Evolutionary conservation across 2,797 vertebrate species (phyloP).

Genomic region (Lepus townsendii): DNA sequence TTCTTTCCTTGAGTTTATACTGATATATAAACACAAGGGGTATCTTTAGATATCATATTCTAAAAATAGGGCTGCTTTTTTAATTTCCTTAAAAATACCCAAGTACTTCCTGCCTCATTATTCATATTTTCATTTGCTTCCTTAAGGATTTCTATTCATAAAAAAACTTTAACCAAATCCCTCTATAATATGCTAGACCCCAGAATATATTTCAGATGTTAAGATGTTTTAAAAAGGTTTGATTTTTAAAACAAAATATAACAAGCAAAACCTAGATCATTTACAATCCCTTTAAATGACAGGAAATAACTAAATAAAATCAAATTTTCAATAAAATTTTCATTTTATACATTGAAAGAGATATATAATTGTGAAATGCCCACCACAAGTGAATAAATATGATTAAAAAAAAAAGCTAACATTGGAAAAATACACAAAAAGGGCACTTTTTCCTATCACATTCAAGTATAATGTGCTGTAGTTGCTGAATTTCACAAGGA

Average conservation of each 20-base stretch:
- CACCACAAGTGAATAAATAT: neutral
- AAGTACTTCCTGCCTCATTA: slow-evolving; percentile 32
- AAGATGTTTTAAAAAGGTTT: slow-evolving; percentile 55
- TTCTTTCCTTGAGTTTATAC: slow-evolving; percentile 25
- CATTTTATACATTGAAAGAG: slow-evolving; percentile 21
- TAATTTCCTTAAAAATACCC: slow-evolving; percentile 55
- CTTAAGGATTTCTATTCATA: slow-evolving; percentile 39
- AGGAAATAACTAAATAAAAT: slow-evolving; percentile 65
- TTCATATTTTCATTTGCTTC: slow-evolving; percentile 49
- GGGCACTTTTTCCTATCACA: neutral
- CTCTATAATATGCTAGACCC: neutral
- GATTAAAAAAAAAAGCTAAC: slow-evolving; percentile 43
- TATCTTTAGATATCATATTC: slow-evolving; percentile 40
- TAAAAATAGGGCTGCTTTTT: slow-evolving; percentile 48
- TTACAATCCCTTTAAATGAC: slow-evolving; percentile 29
- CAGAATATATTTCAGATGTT: slow-evolving; percentile 34
- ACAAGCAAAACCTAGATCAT: slow-evolving; percentile 5
- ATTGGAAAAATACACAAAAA: neutral
- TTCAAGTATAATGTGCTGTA: neutral
- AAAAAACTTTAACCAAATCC: slow-evolving; percentile 54
- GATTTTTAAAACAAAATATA: neutral
- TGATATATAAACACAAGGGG: slow-evolving; percentile 9
- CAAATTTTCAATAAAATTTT: slow-evolving; percentile 47
- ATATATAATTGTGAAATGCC: slow-evolving; percentile 10
- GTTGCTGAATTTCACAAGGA: neutral